Base-by-base conservation (phyloP, 2,797 vertebrate species). In the Amphiprion clarkii region DNA sequence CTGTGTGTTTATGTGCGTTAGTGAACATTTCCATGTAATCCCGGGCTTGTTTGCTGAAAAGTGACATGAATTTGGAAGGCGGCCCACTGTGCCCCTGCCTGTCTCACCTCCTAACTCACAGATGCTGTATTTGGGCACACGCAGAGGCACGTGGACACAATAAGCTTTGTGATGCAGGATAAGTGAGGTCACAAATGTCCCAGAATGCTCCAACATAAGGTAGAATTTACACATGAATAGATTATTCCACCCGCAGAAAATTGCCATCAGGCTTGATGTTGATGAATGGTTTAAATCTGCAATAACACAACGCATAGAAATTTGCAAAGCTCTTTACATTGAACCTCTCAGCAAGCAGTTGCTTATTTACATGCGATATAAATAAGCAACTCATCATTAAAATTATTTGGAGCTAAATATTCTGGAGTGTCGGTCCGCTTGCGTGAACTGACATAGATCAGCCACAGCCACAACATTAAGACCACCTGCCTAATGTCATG, bases 151-250 rank as follows among this genome's bases (percentile, higher is more conserved):
- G 13, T 78, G 56, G 46, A 49, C 27, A 40, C 40, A 29, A 4
- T 51, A 13, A 77, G 60, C 53, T 82, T 39, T 73, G 63, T 71
- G 75, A 51, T 74, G 56, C 51, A 58, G 46, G 71, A 63, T 21
- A 31, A 70, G 31, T 62, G 11, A 76, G 62, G 69, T 57, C 55
- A 81, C 52, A 70, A 49, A 67, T 71, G 76, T 55, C 10, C 5
- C 31, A 25, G 2, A 57, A 29, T 6, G 46, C 14, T 11, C 23
- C 36, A 53, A 42, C 8, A n/a, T 31, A 52, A 27, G 10, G 31
- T 66, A 42, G 68, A 57, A 62, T 78, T 71, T 51, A 67, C 42
- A 48, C 46, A 69, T 40, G 58, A 49, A n/a, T n/a, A 19, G 46
- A 19, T 48, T 48, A 2, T 3, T 13, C 10, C 5, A 21, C 10